Evolutionary conservation across 1,140 invertebrate species (phyloP).

Genomic region (Theocolax elegans): DNA sequence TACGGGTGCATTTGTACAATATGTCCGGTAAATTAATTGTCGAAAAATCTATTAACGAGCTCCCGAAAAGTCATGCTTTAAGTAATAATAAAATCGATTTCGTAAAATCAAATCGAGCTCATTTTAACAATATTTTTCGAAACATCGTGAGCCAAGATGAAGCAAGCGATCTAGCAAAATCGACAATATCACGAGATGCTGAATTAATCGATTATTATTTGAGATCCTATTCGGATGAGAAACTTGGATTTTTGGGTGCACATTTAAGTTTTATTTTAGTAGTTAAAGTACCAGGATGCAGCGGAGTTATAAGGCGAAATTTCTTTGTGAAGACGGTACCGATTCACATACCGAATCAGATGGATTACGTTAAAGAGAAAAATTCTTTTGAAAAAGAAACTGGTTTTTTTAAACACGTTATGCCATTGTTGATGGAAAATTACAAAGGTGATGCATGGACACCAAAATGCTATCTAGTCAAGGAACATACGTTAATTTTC

Average conservation of each 20-base stretch:
- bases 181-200: conserved; percentile 27
- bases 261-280: conserved; percentile 58
- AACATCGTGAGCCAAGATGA: neutral
- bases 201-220: conserved; percentile 48
- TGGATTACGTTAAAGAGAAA: conserved; percentile 64
- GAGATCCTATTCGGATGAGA: conserved; percentile 53
- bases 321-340: conserved; percentile 70
- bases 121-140: too few species aligned
- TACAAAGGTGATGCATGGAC: conserved; percentile 53
- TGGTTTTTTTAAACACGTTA: conserved; percentile 60
- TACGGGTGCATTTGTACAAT: too few species aligned
- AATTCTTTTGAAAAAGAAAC: conserved; percentile 68
- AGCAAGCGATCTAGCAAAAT: conserved; percentile 39
- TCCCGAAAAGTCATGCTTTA: too few species aligned
- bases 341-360: conserved; percentile 53
- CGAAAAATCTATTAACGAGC: too few species aligned
- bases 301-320: conserved; percentile 44
- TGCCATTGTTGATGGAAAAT: conserved; percentile 57
- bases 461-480: conserved; percentile 62
- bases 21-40: too few species aligned
- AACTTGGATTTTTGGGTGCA: conserved; percentile 67
- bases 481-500: conserved; percentile 62
- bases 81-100: too few species aligned
- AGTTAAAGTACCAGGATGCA: conserved; percentile 27
- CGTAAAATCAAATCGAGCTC: too few species aligned